Base-by-base conservation (phyloP, 1,140 invertebrate genomes). In the Saccostrea glomerata region DNA sequence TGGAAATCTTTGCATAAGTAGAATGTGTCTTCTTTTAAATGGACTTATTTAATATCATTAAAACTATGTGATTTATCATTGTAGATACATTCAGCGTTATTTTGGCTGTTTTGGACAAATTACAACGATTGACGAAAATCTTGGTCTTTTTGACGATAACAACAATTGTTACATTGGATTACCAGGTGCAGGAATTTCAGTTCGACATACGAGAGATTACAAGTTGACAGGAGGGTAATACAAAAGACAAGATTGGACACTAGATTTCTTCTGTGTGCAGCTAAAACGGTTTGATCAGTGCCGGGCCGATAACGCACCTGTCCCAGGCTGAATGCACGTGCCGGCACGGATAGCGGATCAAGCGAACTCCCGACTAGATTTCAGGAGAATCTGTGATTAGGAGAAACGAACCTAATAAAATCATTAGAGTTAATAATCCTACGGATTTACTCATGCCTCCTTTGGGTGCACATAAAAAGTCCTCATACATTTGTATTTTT, bases 191-290 rank as follows among this genome's bases (percentile, higher is more conserved):
- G 58, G 58, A 63, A 63, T 63, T 63, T 63, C 58, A n/a, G 58
- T 77, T 77, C 70, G 70, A 77, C 70, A 77, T 77, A 77, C 30
- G 15, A 15, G 23, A 36, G 70, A 77, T 77, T 77, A 77, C 70
- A 25, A 30, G 23, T 77, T 77, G 70, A 77, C 70, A 77, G 70
- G 2, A 30, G 15, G 70, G 70, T 15, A 77, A 36, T 77, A 77
- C 70, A 77, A 77, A 77, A 77, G 70, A 77, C 70, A 77, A 77
- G 70, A 77, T 77, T 36, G 70, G 70, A 77, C 70, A 23, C 70
- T 5, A 12, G 70, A 77, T 77, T 77, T 77, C 70, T 77, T 77
- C 70, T 36, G 70, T 77, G 70, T 77, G 25, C 30, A 77, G 70
- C 70, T 77, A 77, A 77, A 36, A 77, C 70, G 70, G 70, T 25